These are phyloP conservation scores for Eulithis prunata DNA, from an alignment of 2,888 invertebrate species.

Conservation along the genomic window DNA sequence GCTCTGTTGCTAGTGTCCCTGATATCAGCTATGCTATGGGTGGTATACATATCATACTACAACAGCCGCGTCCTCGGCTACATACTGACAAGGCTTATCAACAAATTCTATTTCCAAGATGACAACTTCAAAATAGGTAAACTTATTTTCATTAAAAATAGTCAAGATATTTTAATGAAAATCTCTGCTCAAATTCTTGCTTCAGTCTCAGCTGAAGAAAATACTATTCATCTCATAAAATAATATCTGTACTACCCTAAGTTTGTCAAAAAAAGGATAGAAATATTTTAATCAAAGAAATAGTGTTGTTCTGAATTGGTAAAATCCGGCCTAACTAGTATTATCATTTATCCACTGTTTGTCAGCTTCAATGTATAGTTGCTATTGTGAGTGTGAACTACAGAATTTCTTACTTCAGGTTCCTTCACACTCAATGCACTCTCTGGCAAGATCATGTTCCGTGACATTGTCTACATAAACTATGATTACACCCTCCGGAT, in stretches of 20 bases:
- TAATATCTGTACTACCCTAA: too few relatives aligned
- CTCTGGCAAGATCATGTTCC: constrained; percentile 99
- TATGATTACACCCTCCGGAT: constrained; percentile 96
- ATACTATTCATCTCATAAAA: too few relatives aligned
- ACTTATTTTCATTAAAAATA: too few relatives aligned
- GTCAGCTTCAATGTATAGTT: too few relatives aligned
- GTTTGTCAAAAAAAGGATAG: too few relatives aligned
- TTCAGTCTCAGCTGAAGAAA: too few relatives aligned
- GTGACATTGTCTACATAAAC: constrained; percentile 96
- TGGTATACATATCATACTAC: constrained; percentile 97
- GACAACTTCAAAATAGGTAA: constrained; percentile 94
- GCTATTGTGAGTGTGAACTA: neutral
- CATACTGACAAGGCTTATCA: constrained; percentile 94
- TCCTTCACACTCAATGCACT: constrained; percentile 97
- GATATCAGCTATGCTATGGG: constrained; percentile 93
- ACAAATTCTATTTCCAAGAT: constrained; percentile 92
- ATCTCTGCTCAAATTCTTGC: too few relatives aligned
- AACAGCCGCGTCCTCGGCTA: constrained; percentile 96
- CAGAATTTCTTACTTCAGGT: constrained; percentile 83
- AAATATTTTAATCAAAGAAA: too few relatives aligned
- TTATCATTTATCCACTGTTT: too few relatives aligned
- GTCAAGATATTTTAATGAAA: too few relatives aligned
- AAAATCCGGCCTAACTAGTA: too few relatives aligned
- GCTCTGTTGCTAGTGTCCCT: constrained; percentile 91
- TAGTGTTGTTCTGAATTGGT: too few relatives aligned